phyloP scores from a whole-genome alignment of 2,797 vertebrate genomes.

The Notolabrus celidotus region DNA sequence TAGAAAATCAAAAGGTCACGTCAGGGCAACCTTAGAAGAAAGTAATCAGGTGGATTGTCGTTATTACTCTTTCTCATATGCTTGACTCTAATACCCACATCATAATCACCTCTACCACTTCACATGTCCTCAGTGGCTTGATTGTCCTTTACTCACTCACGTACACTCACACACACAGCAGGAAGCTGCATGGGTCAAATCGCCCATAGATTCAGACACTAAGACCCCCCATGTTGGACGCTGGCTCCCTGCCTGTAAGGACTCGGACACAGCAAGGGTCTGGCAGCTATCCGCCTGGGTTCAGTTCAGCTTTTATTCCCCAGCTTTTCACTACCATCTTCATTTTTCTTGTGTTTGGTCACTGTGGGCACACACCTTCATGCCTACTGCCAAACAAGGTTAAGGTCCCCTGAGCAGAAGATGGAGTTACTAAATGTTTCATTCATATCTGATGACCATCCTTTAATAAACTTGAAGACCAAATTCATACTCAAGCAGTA shows the following conservation, averaged over 20 bases:
- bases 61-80: slow-evolving; percentile 8
- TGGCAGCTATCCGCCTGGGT: slow-evolving; percentile 34
- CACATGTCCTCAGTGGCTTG: slow-evolving; percentile 27
- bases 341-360: slow-evolving; percentile 23
- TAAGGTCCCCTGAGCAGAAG: slow-evolving; percentile 1
- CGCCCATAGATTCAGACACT: slow-evolving; percentile 31
- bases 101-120: slow-evolving; percentile 31
- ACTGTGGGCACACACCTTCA: neutral
- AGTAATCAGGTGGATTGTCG: slow-evolving; percentile 6
- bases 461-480: neutral
- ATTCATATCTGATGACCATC: slow-evolving; percentile 1
- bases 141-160: slow-evolving; percentile 23
- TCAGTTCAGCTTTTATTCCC: slow-evolving; percentile 46
- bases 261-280: slow-evolving; percentile 43
- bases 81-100: slow-evolving; percentile 3
- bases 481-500: too few relatives aligned
- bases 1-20: neutral
- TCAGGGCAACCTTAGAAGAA: neutral
- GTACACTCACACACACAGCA: slow-evolving; percentile 12
- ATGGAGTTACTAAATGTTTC: slow-evolving; percentile 8
- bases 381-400: neutral
- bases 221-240: slow-evolving; percentile 61
- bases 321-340: slow-evolving; percentile 35
- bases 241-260: slow-evolving; percentile 55
- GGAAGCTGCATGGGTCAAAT: slow-evolving; percentile 48